phyloP scores from a whole-genome alignment of 2,113 vertebrate species.

The Catharus minimus region DNA sequence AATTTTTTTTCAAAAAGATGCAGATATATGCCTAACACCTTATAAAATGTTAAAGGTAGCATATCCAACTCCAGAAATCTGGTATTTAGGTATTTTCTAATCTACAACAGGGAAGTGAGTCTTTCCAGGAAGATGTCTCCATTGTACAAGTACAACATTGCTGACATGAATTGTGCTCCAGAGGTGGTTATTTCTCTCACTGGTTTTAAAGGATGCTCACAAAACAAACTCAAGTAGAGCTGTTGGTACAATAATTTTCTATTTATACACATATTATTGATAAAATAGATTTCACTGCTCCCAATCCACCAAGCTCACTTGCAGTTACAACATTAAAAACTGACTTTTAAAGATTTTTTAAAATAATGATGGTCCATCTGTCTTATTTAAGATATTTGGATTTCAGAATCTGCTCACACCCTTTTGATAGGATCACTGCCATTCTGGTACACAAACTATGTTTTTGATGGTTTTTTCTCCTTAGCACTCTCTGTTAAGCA shows the following conservation, averaged over 20 bases:
- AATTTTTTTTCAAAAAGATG: neutral
- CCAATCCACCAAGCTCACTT: neutral
- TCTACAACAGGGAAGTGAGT: neutral
- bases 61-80: neutral
- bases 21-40: neutral
- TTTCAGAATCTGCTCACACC: neutral
- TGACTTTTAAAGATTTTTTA: neutral
- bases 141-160: neutral
- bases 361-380: neutral
- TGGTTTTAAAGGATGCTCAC: neutral
- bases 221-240: neutral
- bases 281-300: neutral
- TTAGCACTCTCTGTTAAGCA: neutral
- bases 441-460: neutral
- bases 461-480: neutral
- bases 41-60: neutral
- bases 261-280: neutral
- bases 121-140: fast-evolving
- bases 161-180: neutral
- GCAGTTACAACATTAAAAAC: neutral
- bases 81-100: neutral
- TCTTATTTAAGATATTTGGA: neutral
- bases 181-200: neutral
- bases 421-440: neutral
- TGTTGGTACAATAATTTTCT: neutral